Base-by-base conservation (phyloP, 2,888 invertebrate genomes). In the Hartigia nigra region DNA sequence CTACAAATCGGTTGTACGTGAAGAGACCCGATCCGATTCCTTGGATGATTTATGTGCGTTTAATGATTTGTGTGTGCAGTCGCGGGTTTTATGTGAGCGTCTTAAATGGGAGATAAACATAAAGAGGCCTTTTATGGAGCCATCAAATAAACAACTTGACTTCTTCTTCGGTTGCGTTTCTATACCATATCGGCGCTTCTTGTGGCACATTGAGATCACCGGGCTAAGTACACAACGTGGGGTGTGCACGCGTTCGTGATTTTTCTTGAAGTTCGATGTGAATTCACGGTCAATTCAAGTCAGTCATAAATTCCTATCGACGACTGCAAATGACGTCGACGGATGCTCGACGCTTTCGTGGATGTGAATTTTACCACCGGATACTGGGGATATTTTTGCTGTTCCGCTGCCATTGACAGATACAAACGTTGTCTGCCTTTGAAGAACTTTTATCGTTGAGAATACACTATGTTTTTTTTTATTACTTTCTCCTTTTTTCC, bases 141-240 rank as follows among this genome's bases (percentile, higher is more conserved):
- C 91, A 91, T 91, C 91, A 91, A 91, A 91, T 91, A 91, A 91
- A 91, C 91, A 91, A 91, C 91, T 91, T 91, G 91, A 91, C 91
- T 91, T 90, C 91, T 91, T 88, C 90, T 83, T 74, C 74, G 74
- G 75, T 31, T 31, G 72, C 31, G 32, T 72, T 72, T 72, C 72
- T 72, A 31, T 72, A 14, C 12, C 72, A 23, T 23, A 34, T 31
- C 72, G 12, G n/a, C 34, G 72, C 72, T 32, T 12, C 72, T 72
- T 12, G 31, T 23, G 4, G 31, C 34, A 23, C 31, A 72, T 23
- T 72, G 31, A 72, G 72, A 34, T 72, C 23, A 31, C 31, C 72
- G 72, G 72, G 55, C 14, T 55, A 55, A 9, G 55, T 55, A 23
- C 31, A 34, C 23, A 32, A 32, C 72, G 72, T 72, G 34, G 72